Evolutionary conservation across 2,888 invertebrate genomes (phyloP), one percentile per base, ranked within the genome.

Genomic region (Sesia bembeciformis): DNA sequence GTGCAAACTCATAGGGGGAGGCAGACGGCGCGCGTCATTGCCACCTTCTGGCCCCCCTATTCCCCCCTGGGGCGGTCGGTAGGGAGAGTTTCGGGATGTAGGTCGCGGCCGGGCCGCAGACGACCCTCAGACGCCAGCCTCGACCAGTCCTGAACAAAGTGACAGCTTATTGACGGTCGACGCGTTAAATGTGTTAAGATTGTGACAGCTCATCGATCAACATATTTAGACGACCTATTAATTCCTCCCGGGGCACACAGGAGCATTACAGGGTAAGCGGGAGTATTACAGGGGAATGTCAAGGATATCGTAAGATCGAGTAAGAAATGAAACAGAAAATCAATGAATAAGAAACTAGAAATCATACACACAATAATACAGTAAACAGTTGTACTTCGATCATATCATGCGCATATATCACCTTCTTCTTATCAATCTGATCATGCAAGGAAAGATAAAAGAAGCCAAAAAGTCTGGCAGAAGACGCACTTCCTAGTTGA

Each of bases 41-140:
- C 64, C 49, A 57, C 56, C 58, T 51, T 54, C 53, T 57, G 64
- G 57, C 57, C 55, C 52, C 41, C 23, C 23, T 23, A 23, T 23
- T 1, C 23, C 23, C 23, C 23, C 23, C 53, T 54, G 59, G 66
- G 68, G 62, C 60, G 55, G 57, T 60, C 23, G 23, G 23, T 23
- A 23, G 23, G 61, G 61, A 60, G 62, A 61, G 60, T 58, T 55
- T 57, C 60, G 63, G 65, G 68, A 84, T 82, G 76, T 84, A 86
- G 86, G 87, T 84, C 87, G 86, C 74, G 78, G 78, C 79, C 76
- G 76, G 77, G 80, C 62, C 78, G 81, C 81, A 88, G 86, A 88
- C 87, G 81, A 84, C 82, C 85, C 86, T 81, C 75, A 89, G 88
- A 87, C 84, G 78, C 72, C 74, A 71, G 69, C 76, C 74, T 72